Base-by-base conservation (phyloP, 92 coral and sea anemone genomes). In the Galaxea fascicularis region DNA sequence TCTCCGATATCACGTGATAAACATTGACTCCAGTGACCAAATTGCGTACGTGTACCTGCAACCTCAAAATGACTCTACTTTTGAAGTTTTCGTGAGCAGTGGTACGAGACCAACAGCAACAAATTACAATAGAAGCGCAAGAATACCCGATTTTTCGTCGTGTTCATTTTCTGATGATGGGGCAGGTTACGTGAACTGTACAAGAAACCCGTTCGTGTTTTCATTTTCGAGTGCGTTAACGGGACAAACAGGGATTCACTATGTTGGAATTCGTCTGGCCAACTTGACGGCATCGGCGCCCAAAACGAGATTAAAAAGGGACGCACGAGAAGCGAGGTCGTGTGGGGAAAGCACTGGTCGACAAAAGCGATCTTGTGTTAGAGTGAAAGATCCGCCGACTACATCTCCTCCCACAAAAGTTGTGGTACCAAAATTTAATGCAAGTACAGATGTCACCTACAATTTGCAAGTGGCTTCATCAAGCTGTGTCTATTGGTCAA, bases 331-430 rank as follows among this genome's bases (percentile, higher is more conserved):
- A 30, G 91, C 78, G 24, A 89, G 86, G 47, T 87, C 87, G 41
- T 89, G 95, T 53, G 25, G 51, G 20, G 73, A 70, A 60, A 65
- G 21, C 44, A 66, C 21, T 75, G 89, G 93, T 46, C 74, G 95
- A 45, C 88, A 86, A 24, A 89, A 86, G 35, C 83, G 95, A 27
- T 85, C 93, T 9, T 92, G 93, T 66, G 71, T 92, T 35, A 89
- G 91, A 21, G 90, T 92, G 15, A 92, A 92, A 47, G 90, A 91
- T 83, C 95, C 95, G 22, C 95, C 95, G 20, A 88, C 95, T 21
- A 89, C 89, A 67, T 87, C 95, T 78, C 75, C 93, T 28, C 93
- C 95, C 41, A 58, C 53, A 20, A 51, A 93, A 17, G 52, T 85
- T 24, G 86, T 93, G 93, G 53, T 83, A 15, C 93, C 95, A 20